Conservation (phyloP, 1,140 invertebrate genomes). For the Achroia grisella region DNA sequence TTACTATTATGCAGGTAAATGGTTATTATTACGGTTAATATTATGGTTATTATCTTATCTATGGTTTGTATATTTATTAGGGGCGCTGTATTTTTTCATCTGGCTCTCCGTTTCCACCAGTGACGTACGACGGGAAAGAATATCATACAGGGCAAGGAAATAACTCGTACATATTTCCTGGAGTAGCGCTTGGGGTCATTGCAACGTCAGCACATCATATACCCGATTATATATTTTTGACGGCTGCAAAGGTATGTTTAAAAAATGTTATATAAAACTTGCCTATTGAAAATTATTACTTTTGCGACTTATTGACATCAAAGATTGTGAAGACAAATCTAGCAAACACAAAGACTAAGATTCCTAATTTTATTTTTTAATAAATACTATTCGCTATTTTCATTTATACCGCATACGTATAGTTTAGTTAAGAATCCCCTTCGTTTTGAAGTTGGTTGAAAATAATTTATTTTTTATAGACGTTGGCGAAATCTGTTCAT, state of each 20-base stretch:
- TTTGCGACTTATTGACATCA: no score
- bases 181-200: constrained; percentile 90
- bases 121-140: constrained; percentile 82
- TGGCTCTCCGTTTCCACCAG: constrained; percentile 91
- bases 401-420: no score
- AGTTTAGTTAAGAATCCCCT: no score
- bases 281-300: no score
- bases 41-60: no score
- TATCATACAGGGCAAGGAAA: constrained; percentile 94
- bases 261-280: no score
- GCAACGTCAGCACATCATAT: constrained; percentile 87
- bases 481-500: constrained; percentile 86
- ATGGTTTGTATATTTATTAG: constrained; percentile 71
- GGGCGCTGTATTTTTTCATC: constrained; percentile 91
- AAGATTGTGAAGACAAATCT: no score
- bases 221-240: constrained; percentile 88
- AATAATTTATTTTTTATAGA: constrained; percentile 62
- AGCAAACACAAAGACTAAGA: background rate
- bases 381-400: background rate
- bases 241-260: constrained; percentile 87
- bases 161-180: constrained; percentile 96
- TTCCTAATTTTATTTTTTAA: background rate
- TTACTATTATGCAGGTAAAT: no score
- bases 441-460: no score
- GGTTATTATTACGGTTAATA: no score